Evolutionary conservation across 2,113 vertebrate genomes (phyloP).

Genomic region (Pristiophorus japonicus): DNA sequence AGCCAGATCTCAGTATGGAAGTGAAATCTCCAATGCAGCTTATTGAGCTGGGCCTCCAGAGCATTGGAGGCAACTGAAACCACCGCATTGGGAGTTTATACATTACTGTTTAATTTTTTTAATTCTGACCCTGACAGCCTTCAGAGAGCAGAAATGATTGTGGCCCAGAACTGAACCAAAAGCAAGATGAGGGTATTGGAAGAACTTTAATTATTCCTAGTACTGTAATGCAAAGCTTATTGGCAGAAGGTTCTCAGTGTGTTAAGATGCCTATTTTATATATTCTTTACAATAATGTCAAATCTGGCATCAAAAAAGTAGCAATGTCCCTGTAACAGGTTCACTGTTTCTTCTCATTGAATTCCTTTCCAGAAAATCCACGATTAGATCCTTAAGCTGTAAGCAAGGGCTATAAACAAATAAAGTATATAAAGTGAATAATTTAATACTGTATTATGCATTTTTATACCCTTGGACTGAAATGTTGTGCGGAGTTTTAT

Average conservation of each 20-base stretch:
- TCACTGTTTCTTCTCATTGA: not conserved
- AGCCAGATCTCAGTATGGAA: not conserved
- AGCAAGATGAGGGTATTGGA: not conserved
- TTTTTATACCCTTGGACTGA: not conserved
- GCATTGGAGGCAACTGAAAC: not conserved
- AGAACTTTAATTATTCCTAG: not conserved
- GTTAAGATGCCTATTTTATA: not conserved
- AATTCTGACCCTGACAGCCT: not conserved
- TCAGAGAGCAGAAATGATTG: not conserved
- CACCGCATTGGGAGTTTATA: not conserved
- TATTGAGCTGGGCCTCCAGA: not conserved
- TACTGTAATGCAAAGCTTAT: not conserved
- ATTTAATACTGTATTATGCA: not conserved
- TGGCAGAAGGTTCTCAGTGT: not conserved
- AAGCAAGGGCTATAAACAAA: not conserved
- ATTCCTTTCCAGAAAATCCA: not conserved
- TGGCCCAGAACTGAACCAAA: not conserved
- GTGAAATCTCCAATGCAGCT: not conserved
- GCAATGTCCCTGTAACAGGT: not conserved
- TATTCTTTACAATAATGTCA: not conserved
- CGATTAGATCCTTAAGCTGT: not conserved
- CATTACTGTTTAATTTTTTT: not conserved
- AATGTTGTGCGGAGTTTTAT: not conserved
- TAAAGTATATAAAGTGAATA: constrained; percentile 1
- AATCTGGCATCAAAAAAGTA: not conserved